Conservation (phyloP, 2,888 invertebrate genomes). For the Drosophila merina region DNA sequence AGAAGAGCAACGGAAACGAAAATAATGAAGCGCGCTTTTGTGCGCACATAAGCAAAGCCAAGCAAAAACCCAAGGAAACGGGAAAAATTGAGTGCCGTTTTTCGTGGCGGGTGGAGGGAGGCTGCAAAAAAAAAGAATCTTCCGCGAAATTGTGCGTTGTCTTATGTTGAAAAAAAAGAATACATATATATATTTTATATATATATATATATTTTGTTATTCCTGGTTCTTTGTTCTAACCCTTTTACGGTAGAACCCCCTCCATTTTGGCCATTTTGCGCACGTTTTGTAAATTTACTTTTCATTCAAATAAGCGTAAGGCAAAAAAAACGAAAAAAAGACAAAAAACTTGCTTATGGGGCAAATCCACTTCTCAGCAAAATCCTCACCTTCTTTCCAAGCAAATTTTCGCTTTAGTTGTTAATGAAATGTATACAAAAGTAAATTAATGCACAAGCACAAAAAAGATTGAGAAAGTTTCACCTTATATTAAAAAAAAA, state of each 20-base stretch:
- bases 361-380: constrained; percentile 14
- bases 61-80: constrained; percentile 29
- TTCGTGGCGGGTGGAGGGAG: not conserved
- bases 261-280: constrained; percentile 31
- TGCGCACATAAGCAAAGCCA: constrained; percentile 54
- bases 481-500: not conserved
- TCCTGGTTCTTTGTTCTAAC: constrained; percentile 35
- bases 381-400: constrained; percentile 3
- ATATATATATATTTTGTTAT: constrained; percentile 24
- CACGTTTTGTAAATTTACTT: constrained; percentile 71
- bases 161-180: constrained; percentile 26
- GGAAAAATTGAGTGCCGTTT: constrained; percentile 34
- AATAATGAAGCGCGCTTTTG: constrained; percentile 71
- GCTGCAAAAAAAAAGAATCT: not conserved
- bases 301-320: constrained; percentile 55
- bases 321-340: not conserved
- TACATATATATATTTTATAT: not conserved
- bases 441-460: constrained; percentile 60
- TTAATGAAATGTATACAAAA: constrained; percentile 69
- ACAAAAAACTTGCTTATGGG: constrained; percentile 35
- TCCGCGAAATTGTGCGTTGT: constrained; percentile 47
- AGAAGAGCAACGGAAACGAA: constrained; percentile 63
- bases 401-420: constrained; percentile 56
- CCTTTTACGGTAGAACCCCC: constrained; percentile 18
- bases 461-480: constrained; percentile 17